Conservation (phyloP, 1,140 invertebrate genomes). For the Drosophila mauritiana region DNA sequence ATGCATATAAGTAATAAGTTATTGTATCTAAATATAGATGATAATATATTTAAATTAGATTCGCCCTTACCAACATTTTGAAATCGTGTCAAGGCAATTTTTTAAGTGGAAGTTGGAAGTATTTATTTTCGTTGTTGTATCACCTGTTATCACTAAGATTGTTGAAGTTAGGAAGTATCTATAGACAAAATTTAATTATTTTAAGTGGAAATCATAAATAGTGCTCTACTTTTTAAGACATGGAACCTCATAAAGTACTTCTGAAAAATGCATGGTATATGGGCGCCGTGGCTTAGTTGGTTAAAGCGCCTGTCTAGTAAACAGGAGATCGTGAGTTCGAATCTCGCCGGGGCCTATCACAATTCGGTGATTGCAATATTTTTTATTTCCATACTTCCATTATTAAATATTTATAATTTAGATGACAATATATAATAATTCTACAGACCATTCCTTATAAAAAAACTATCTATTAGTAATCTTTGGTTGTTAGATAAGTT, state of each 20-base stretch:
- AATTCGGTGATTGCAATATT: not conserved
- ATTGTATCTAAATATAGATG: too few relatives aligned
- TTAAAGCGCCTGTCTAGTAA: constrained; percentile 88
- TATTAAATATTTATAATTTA: not conserved
- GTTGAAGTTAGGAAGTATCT: not conserved
- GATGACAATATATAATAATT: not conserved
- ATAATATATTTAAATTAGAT: constrained; percentile 8
- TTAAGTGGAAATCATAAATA: constrained; percentile 6
- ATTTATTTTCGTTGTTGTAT: constrained; percentile 6
- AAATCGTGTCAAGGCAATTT: not conserved
- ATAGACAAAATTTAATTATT: constrained; percentile 27
- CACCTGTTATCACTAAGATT: not conserved
- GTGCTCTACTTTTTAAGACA: too few relatives aligned
- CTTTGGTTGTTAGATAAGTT: not conserved
- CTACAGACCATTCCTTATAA: too few relatives aligned
- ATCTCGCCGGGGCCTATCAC: constrained; percentile 86
- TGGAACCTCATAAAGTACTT: not conserved
- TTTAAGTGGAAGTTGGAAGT: not conserved
- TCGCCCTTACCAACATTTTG: not conserved
- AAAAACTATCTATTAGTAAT: too few relatives aligned
- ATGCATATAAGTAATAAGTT: too few relatives aligned
- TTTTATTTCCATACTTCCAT: not conserved
- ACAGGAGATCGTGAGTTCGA: constrained; percentile 88
- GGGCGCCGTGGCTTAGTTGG: constrained; percentile 87
- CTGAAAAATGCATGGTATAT: not conserved